Evolutionary conservation across 2,113 vertebrate species (phyloP), one percentile per base, ranked within the genome.

Genomic region (Pteropus alecto): DNA sequence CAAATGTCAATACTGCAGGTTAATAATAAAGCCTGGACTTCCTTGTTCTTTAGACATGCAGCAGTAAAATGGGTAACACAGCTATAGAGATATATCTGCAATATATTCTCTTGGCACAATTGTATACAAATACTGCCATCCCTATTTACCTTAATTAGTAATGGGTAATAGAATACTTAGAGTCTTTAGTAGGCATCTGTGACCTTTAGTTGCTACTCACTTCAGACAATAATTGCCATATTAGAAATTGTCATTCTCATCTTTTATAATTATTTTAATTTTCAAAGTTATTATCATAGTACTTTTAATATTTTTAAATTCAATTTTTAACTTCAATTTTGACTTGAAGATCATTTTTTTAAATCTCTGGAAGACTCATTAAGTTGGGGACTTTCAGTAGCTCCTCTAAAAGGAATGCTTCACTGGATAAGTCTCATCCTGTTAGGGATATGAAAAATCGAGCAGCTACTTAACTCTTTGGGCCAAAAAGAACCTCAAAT

Each of bases 191-290:
- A 79, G 41, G 26, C 43, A 91, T 15, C 5, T 54, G 15, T 58
- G 67, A 91, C 60, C 85, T 98, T 87, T 93, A 70, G 88, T 16
- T 90, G 24, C 43, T 13, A 43, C 61, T 86, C 43, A 83, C 78
- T 74, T 95, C 54, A 95, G 79, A 77, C 6, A 87, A 58, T 48
- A 81, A 82, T 85, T 73, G 5, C 11, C 18, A 6, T 87, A 63
- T 78, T 73, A 96, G 76, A 84, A 77, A 60, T n/a, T 60, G 15
- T 15, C 26, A 67, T 7, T 24, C 3, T 54, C 12, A 61, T 63
- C 35, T 82, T 95, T 94, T 90, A 77, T 6, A 93, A 73, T 68
- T 67, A 68, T 92, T 83, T 79, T 88, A 41, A 63, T 24, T 81
- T 76, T 92, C 71, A 93, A 65, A 68, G 46, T 86, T 79, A 79